Evolutionary conservation across 2,888 invertebrate genomes (phyloP), one percentile per base, ranked within the genome.

Genomic region (Iphiclides podalirius): DNA sequence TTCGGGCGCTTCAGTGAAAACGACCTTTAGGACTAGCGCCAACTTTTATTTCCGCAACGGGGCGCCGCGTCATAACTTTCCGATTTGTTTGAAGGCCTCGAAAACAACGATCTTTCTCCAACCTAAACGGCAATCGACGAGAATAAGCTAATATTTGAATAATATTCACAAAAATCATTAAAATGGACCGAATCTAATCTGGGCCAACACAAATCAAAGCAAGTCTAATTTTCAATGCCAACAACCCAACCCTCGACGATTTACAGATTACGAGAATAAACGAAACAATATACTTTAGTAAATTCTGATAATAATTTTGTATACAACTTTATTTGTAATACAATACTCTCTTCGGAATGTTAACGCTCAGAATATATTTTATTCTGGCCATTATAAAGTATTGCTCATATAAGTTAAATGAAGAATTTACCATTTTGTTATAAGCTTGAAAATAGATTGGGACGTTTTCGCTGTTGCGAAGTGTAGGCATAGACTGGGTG

Each of bases 31-130:
- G n/a, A n/a, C n/a, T n/a, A n/a, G n/a, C n/a, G n/a, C n/a, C n/a
- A n/a, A n/a, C n/a, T n/a, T n/a, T 28, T 15, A 15, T 28, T 40
- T 40, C 39, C 39, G 39, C 28, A 40, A 12, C 23, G 11, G 39
- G 15, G 14, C 17, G 33, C 20, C 42, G 42, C 42, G 42, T 34
- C 34, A 34, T 42, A 42, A 35, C 42, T 34, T 33, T 23, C 13
- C 42, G 42, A 20, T 34, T 42, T 42, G 34, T 42, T 41, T 33
- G 11, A 26, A 15, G 8, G 13, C 33, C 17, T 13, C 8, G 15
- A 11, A 31, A 16, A 31, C 4, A 15, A 31, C 15, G 12, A 8
- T n/a, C 15, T 31, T 16, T 40, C 9, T 28, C n/a, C 13, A 3
- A 11, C 1, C 9, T 9, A 20, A 36, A 36, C 13, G 31, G 31